Evolutionary conservation across 1,140 invertebrate species (phyloP).

Genomic region (Periplaneta americana): DNA sequence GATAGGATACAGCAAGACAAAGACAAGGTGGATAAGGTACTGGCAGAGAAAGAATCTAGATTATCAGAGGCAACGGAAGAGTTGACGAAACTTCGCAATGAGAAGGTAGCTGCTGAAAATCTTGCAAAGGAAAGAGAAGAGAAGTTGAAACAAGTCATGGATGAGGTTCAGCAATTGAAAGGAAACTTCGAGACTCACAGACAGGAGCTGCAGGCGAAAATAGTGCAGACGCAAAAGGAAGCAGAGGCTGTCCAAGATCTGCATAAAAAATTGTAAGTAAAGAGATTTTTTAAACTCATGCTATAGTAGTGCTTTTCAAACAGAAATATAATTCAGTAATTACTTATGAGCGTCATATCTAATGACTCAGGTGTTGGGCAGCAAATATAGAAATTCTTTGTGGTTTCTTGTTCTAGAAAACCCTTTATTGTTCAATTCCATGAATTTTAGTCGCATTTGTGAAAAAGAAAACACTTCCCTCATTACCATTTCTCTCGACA

Average conservation of each 20-base stretch:
- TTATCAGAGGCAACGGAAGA: neutral
- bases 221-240: conserved; percentile 20
- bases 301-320: too few species aligned
- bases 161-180: conserved; percentile 10
- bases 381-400: too few species aligned
- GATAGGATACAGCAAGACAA: conserved; percentile 30
- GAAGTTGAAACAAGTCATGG: neutral
- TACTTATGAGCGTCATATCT: too few species aligned
- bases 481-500: too few species aligned
- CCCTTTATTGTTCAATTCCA: too few species aligned
- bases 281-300: too few species aligned
- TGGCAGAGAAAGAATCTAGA: conserved; percentile 22
- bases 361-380: too few species aligned
- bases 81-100: neutral
- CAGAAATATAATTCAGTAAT: too few species aligned
- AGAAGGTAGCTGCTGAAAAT: neutral
- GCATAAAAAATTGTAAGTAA: conserved; percentile 16
- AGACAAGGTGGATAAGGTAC: conserved; percentile 36
- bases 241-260: conserved; percentile 20
- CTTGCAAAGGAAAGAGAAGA: neutral
- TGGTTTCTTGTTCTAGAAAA: too few species aligned
- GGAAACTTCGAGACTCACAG: conserved; percentile 22
- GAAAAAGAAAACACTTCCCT: too few species aligned
- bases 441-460: too few species aligned
- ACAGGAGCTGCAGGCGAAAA: conserved; percentile 21